Conservation (phyloP, 2,888 invertebrate species). For the Gryllus longicercus region DNA sequence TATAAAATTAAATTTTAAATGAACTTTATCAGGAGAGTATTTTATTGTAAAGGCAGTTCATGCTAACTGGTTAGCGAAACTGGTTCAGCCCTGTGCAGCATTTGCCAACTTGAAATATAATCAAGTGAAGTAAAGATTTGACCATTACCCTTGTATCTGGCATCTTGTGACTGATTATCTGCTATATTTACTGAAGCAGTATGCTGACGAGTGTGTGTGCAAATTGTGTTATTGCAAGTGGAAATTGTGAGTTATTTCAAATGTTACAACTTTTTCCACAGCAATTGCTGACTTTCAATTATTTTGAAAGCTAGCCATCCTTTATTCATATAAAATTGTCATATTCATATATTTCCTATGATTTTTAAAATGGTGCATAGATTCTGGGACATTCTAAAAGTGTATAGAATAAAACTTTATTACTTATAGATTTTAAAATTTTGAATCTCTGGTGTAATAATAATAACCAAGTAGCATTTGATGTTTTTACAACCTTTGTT, state of each 20-base stretch:
- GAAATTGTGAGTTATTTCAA: not conserved
- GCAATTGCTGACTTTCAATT: not conserved
- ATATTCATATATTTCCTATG: too few species aligned
- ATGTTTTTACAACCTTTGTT: not conserved
- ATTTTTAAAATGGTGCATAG: too few species aligned
- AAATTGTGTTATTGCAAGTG: not conserved
- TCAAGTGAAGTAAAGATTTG: constrained; percentile 1
- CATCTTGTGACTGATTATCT: not conserved
- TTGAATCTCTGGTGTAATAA: too few species aligned
- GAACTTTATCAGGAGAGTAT: not conserved
- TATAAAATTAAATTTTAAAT: constrained; percentile 32
- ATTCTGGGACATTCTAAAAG: too few species aligned
- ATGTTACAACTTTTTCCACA: not conserved
- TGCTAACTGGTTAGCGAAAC: not conserved
- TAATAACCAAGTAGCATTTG: too few species aligned
- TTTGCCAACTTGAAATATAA: not conserved
- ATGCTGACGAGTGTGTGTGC: not conserved
- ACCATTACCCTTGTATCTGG: constrained; percentile 2
- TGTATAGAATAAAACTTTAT: too few species aligned
- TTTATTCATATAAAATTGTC: too few species aligned
- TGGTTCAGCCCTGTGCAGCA: constrained; percentile 1
- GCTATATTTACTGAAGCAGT: not conserved
- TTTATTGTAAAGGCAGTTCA: not conserved
- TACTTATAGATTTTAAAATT: too few species aligned
- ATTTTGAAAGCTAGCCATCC: not conserved